phyloP scores from a whole-genome alignment of 1,140 invertebrate species.

The Pseudomyrmex cubaensis region DNA sequence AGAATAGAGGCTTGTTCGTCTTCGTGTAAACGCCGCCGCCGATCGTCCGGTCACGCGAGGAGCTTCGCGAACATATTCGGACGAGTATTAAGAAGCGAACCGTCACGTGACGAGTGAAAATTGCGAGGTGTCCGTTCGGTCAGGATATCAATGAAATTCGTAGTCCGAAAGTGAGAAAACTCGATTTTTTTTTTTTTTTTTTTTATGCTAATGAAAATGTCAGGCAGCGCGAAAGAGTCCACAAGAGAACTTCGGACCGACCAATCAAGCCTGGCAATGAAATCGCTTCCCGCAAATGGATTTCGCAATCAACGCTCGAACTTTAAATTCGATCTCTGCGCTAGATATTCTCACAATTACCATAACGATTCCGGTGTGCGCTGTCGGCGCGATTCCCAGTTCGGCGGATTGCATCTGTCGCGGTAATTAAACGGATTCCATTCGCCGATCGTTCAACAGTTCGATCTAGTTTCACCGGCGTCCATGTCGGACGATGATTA shows the following conservation, averaged over 20 bases:
- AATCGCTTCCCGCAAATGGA: neutral
- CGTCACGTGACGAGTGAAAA: constrained; percentile 7
- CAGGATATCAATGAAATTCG: neutral
- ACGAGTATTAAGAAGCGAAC: constrained; percentile 19
- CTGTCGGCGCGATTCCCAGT: constrained; percentile 19
- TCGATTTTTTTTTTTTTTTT: neutral
- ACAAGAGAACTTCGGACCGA: neutral
- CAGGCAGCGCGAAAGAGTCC: too few species aligned
- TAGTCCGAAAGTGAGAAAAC: neutral
- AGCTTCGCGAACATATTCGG: neutral
- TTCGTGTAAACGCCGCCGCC: neutral
- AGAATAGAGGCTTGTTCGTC: constrained; percentile 25
- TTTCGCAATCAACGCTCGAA: constrained; percentile 5
- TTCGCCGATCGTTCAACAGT: constrained; percentile 25
- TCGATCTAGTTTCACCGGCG: constrained; percentile 29
- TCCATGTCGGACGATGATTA: constrained; percentile 48
- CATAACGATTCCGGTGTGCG: constrained; percentile 39
- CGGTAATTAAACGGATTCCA: constrained; percentile 52
- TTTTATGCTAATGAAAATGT: neutral
- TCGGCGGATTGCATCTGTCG: constrained; percentile 30
- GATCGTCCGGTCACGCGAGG: constrained; percentile 28
- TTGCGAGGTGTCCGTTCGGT: neutral
- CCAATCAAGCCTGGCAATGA: neutral
- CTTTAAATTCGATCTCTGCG: constrained; percentile 17
- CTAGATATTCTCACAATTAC: constrained; percentile 25